phyloP scores from a whole-genome alignment of 2,888 invertebrate genomes.

The Onthophagus sagittarius region DNA sequence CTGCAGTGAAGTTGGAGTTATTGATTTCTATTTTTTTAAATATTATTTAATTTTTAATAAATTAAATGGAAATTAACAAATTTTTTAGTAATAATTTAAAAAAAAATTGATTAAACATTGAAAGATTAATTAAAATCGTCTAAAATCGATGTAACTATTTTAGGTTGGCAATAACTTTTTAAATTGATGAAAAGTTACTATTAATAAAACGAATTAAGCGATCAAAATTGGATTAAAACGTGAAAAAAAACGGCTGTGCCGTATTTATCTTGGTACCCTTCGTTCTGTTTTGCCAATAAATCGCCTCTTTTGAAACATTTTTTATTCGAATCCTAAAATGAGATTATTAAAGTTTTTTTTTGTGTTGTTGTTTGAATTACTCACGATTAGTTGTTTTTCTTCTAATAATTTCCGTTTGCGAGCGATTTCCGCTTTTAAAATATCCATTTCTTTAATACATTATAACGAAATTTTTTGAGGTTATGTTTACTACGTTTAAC shows the following conservation, averaged over 20 bases:
- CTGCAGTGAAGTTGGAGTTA: neutral
- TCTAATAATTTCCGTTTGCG: slow-evolving; percentile 81
- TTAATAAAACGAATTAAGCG: too few relatives aligned
- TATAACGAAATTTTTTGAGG: neutral
- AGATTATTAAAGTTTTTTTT: neutral
- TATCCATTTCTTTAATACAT: slow-evolving; percentile 62
- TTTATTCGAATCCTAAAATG: slow-evolving; percentile 66
- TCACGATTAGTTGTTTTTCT: slow-evolving; percentile 72
- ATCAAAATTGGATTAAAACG: too few relatives aligned
- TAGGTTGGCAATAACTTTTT: too few relatives aligned
- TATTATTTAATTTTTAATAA: too few relatives aligned
- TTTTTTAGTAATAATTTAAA: too few relatives aligned
- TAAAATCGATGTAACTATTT: too few relatives aligned
- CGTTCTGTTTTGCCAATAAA: slow-evolving; percentile 74
- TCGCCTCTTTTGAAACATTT: slow-evolving; percentile 90
- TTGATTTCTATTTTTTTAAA: neutral
- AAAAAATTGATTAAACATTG: too few relatives aligned
- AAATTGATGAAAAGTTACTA: too few relatives aligned
- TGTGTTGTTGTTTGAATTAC: slow-evolving; percentile 26
- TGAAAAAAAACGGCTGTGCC: too few relatives aligned
- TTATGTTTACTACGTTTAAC: neutral
- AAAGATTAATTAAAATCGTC: too few relatives aligned
- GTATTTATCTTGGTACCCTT: slow-evolving; percentile 72
- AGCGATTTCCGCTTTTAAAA: slow-evolving; percentile 87
- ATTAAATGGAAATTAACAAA: too few relatives aligned